Conservation (phyloP, 2,113 vertebrate genomes). For the Cyphomyrus plagiostoma region DNA sequence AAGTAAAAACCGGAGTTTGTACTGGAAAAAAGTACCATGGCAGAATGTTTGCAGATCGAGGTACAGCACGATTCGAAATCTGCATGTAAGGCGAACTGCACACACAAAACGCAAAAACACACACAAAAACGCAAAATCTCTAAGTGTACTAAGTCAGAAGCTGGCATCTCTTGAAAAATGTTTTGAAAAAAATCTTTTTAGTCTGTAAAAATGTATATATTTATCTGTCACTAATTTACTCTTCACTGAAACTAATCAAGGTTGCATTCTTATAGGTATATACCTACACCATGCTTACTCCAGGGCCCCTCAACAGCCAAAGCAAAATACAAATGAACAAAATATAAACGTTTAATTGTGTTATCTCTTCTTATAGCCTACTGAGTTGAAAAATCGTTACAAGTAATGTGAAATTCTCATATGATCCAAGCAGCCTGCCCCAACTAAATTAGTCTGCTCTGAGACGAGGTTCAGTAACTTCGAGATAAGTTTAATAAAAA, state of each 20-base stretch:
- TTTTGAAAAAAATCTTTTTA: background rate
- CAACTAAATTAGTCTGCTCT: background rate
- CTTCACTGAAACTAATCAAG: background rate
- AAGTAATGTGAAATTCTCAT: background rate
- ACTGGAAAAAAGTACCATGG: background rate
- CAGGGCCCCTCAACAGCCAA: background rate
- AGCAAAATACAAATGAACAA: background rate
- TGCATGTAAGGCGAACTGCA: background rate
- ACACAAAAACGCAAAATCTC: too few relatives aligned
- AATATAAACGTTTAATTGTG: background rate
- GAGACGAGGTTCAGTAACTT: background rate
- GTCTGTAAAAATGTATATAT: background rate
- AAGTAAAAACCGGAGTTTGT: background rate
- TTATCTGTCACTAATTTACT: background rate
- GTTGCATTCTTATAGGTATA: background rate
- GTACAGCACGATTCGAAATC: background rate
- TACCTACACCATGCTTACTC: background rate
- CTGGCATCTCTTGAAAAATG: background rate
- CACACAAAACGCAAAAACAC: too few relatives aligned
- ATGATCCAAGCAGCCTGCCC: background rate
- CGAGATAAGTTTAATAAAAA: background rate
- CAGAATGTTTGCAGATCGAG: background rate
- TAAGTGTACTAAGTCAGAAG: background rate
- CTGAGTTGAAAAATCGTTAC: background rate
- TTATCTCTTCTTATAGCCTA: background rate